These are phyloP conservation scores for Lithophane leautieri DNA, from an alignment of 2,888 invertebrate species.

Conservation along the genomic window DNA sequence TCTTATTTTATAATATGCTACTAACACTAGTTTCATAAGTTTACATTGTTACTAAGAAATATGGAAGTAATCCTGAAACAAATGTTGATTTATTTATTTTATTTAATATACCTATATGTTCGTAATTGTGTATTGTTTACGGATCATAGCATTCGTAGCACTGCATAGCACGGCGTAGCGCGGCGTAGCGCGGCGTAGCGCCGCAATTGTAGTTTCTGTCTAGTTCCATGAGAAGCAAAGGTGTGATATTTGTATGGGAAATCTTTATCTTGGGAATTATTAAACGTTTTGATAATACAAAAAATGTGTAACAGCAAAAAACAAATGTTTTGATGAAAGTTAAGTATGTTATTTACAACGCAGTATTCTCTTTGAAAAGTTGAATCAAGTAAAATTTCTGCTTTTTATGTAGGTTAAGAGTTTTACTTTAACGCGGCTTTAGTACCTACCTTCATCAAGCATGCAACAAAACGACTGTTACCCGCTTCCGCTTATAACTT, in stretches of 20 bases:
- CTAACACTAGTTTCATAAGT: too few species aligned
- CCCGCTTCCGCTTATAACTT: conserved; percentile 36
- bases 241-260: neutral
- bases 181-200: neutral
- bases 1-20: too few species aligned
- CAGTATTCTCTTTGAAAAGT: neutral
- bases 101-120: too few species aligned
- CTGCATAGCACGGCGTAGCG: neutral
- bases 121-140: neutral
- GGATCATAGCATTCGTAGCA: neutral
- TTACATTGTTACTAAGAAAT: too few species aligned
- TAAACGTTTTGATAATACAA: neutral
- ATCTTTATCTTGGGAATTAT: neutral
- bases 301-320: neutral
- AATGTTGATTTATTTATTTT: too few species aligned
- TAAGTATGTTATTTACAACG: too few species aligned
- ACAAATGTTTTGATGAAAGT: neutral
- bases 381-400: neutral
- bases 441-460: neutral
- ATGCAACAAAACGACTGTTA: neutral
- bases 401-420: neutral
- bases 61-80: too few species aligned
- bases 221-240: neutral
- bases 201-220: neutral
- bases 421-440: neutral